A percentile compares a stretch with the other conserved stretches of the same genome.
Evolutionary conservation across 2,888 invertebrate genomes (phyloP).

Genomic region (Alviniconcha strummeri): DNA sequence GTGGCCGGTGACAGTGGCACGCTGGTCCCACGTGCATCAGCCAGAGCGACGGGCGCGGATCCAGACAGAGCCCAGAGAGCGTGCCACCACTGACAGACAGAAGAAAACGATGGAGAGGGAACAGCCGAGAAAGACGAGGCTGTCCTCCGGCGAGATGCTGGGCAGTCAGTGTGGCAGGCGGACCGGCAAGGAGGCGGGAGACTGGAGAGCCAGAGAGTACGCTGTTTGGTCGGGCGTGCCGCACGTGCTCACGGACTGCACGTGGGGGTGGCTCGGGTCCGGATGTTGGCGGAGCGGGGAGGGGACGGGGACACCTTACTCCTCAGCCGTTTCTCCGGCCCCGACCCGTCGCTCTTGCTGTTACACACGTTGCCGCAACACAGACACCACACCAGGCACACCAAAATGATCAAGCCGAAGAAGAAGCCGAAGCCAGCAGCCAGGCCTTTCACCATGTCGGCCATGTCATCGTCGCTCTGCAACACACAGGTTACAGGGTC

Average conservation of each 20-base stretch:
- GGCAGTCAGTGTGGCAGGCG: no score
- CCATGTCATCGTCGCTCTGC: conserved; percentile 33
- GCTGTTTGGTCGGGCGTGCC: no score
- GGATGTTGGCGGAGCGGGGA: conserved; percentile 31
- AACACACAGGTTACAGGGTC: background rate
- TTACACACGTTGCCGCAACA: conserved; percentile 47
- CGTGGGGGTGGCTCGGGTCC: conserved; percentile 26
- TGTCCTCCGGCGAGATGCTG: no score
- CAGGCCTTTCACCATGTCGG: conserved; percentile 50
- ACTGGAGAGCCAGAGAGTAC: no score
- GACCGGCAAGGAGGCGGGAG: no score
- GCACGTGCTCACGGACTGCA: background rate
- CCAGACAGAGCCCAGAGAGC: no score
- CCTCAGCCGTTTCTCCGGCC: conserved; percentile 9
- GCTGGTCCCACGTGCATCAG: no score
- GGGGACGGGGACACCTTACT: conserved; percentile 38
- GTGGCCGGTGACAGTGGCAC: no score
- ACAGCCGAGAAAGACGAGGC: no score
- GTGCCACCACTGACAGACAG: no score
- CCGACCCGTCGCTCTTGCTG: background rate
- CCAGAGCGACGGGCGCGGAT: no score
- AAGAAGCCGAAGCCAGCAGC: conserved; percentile 54
- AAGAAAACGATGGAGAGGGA: no score
- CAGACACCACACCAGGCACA: conserved; percentile 51
- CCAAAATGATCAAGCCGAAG: conserved; percentile 43